Percentiles rank a stretch among this genome's conserved stretches.
Conservation (phyloP, 2,113 vertebrate genomes). For the Hippocampus abdominalis region DNA sequence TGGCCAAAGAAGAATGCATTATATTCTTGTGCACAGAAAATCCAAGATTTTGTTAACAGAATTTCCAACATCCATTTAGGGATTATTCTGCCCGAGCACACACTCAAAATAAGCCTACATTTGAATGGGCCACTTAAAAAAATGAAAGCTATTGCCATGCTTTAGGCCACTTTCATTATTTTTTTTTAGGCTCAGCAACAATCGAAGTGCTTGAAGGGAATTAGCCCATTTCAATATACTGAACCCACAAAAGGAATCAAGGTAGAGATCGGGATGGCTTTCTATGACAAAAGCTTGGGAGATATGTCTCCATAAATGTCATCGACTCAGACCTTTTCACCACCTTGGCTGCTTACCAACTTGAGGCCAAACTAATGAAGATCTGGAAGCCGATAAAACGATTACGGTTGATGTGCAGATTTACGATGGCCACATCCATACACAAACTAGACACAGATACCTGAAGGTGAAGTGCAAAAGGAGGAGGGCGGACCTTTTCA, state of each 20-base stretch:
- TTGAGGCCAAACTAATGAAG: constrained; percentile 35
- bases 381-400: constrained; percentile 35
- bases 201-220: constrained; percentile 17
- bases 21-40: not conserved
- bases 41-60: not conserved
- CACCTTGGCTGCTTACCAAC: constrained; percentile 33
- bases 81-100: not conserved
- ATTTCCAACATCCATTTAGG: not conserved
- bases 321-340: constrained; percentile 44
- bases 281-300: constrained; percentile 32
- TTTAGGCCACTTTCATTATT: not conserved
- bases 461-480: constrained; percentile 58
- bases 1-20: not conserved
- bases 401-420: constrained; percentile 49
- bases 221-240: constrained; percentile 38
- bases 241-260: constrained; percentile 15
- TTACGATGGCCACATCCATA: constrained; percentile 35
- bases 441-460: constrained; percentile 47
- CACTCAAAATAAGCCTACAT: not conserved
- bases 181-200: not conserved
- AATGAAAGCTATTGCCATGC: not conserved
- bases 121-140: not conserved
- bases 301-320: constrained; percentile 16
- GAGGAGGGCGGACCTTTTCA: constrained; percentile 42
- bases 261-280: constrained; percentile 34